Evolutionary conservation across 2,113 vertebrate species (phyloP).

Genomic region (Pluvianellus socialis): DNA sequence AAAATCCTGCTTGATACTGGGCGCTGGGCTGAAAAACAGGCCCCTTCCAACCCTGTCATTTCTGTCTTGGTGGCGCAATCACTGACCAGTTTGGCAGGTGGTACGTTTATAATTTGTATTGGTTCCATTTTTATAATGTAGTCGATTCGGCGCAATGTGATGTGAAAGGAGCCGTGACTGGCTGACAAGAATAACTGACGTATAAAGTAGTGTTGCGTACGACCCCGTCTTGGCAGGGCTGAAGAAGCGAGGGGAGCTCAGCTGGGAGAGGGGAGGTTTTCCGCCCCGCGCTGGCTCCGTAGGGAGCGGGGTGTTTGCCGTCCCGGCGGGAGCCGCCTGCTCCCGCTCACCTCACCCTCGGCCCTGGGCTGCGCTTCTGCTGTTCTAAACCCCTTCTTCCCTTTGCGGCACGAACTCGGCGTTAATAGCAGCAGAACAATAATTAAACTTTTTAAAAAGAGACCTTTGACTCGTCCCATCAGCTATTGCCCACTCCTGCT

Average conservation of each 20-base stretch:
- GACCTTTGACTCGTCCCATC: neutral
- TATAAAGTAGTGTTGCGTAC: neutral
- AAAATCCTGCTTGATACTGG: constrained; percentile 51
- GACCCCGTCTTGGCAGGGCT: neutral
- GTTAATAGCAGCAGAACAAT: neutral
- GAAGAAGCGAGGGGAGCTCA: neutral
- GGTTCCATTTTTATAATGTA: neutral
- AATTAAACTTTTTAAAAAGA: neutral
- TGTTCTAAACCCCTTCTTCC: neutral
- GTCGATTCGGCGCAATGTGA: neutral
- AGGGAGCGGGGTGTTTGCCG: too few species aligned
- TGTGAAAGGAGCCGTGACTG: neutral
- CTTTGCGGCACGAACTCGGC: neutral
- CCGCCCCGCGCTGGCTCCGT: too few species aligned
- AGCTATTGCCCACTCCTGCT: neutral
- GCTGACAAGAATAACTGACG: neutral
- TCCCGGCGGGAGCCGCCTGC: neutral
- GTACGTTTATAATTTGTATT: neutral
- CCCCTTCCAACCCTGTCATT: constrained; percentile 31
- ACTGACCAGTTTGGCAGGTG: neutral
- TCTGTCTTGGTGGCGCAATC: constrained; percentile 10
- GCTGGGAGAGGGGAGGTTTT: neutral
- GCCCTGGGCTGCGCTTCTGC: neutral
- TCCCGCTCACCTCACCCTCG: neutral
- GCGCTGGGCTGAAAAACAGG: constrained; percentile 31